Evolutionary conservation across 2,797 vertebrate species (phyloP).

Genomic region (Columba guinea): DNA sequence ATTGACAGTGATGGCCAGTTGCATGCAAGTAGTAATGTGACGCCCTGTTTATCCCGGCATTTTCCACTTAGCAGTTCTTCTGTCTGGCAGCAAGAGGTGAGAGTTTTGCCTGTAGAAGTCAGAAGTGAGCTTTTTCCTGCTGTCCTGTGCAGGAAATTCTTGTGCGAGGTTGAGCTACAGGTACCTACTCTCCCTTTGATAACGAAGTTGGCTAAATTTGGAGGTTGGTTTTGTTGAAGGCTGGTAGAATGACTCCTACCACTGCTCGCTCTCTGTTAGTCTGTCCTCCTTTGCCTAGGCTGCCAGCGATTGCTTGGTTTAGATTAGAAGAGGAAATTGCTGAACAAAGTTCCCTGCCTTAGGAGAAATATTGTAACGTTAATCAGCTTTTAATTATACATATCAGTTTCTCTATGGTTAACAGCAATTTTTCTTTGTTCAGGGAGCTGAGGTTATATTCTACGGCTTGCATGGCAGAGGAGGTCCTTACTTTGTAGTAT

Average conservation of each 20-base stretch:
- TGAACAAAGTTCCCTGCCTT: background rate
- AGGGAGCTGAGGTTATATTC: background rate
- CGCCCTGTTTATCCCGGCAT: background rate
- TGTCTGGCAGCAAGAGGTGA: background rate
- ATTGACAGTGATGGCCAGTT: background rate
- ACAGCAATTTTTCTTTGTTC: background rate
- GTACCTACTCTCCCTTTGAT: background rate
- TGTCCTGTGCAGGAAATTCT: background rate
- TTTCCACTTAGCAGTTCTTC: background rate
- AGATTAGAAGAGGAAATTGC: conserved; percentile 12
- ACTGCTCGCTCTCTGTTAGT: accelerated
- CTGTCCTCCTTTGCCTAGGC: background rate
- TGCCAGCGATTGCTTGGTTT: background rate
- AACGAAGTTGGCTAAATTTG: background rate
- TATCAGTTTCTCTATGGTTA: conserved; percentile 12
- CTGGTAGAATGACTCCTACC: background rate
- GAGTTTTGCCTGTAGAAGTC: background rate
- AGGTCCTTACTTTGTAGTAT: accelerated
- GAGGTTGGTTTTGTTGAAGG: background rate
- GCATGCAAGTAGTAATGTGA: background rate
- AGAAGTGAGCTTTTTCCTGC: background rate
- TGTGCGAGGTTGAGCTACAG: background rate
- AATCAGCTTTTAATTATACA: conserved; percentile 22
- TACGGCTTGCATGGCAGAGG: background rate
- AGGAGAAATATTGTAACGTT: conserved; percentile 23